These are phyloP conservation scores for Pongo pygmaeus DNA, from an alignment of 2,113 vertebrate genomes.

Conservation along the genomic window DNA sequence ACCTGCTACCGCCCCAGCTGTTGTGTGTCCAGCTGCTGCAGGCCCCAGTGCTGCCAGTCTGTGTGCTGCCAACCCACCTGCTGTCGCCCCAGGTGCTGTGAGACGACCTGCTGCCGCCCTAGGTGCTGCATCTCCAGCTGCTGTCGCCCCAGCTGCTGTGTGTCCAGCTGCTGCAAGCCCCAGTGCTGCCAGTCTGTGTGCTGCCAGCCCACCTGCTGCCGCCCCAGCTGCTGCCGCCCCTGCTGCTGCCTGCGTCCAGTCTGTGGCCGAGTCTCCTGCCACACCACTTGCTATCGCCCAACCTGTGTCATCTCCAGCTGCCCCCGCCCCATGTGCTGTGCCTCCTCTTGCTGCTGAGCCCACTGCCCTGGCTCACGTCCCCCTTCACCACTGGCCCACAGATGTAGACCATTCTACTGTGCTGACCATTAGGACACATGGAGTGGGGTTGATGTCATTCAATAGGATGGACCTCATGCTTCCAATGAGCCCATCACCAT, in stretches of 20 bases:
- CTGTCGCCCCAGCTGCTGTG: slow-evolving; percentile 6
- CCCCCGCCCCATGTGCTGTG: neutral
- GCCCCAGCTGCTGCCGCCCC: neutral
- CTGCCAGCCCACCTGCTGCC: neutral
- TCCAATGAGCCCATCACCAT: neutral
- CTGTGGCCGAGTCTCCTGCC: neutral
- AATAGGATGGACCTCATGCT: neutral
- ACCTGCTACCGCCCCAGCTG: neutral
- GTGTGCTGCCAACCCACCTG: neutral
- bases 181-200: neutral
- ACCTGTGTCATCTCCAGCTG: neutral
- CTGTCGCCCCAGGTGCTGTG: slow-evolving; percentile 9
- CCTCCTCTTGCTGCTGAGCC: slow-evolving; percentile 17
- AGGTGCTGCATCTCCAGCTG: slow-evolving; percentile 60
- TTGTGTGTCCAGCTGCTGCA: neutral
- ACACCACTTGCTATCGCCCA: neutral
- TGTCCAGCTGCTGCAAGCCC: neutral
- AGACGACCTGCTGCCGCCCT: neutral
- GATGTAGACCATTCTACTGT: neutral
- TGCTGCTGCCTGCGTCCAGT: neutral
- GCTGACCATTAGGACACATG: neutral
- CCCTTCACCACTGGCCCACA: neutral
- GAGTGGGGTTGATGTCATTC: neutral
- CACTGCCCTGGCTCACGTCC: too few relatives aligned
- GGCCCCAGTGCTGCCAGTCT: neutral